Evolutionary conservation across 1,140 invertebrate genomes (phyloP), one percentile per base, ranked within the genome.

Genomic region (Melipona quadrifasciata): DNA sequence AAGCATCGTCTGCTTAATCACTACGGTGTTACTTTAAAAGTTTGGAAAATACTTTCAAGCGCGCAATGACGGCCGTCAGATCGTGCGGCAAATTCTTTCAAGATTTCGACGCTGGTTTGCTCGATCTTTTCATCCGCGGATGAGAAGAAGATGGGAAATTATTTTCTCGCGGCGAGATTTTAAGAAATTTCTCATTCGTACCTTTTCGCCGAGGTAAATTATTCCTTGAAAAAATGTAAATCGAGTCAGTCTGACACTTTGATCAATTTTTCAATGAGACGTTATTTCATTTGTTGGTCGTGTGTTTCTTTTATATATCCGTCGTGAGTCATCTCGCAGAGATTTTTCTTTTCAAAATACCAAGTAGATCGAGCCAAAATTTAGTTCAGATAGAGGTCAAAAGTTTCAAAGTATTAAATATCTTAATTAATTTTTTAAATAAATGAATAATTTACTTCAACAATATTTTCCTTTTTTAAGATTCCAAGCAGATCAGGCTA

Each of bases 1-100:
- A 16, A 51, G 53, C 61, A 73, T 27, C 72, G 57, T 73, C 77
- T 57, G 34, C 34, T 39, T 84, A 84, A 80, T 84, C 67, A 84
- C 58, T 47, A 47, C 21, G 16, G 39, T 24, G 53, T 68, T 65
- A 55, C 34, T 72, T 72, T 19, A 57, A 70, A 84, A 51, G 39
- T 47, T 80, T 72, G 19, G 58, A 21, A 6, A 58, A 47, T 80
- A 73, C n/a, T 47, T 80, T 51, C 16, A n/a, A 58, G 19, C 31
- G 24, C 31, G 51, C 34, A 17, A 53, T 31, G 19, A 53, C 51
- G 19, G 39, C 27, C 67, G 10, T 0, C 55, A 53, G 31, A 16
- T 2, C 71, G 27, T 21, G 61, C 53, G 53, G 27, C 74, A 83
- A 79, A 83, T 83, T 83, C 65, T 71, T 79, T 71, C 21, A 31